These are phyloP conservation scores for Subacronicta megacephala DNA, from an alignment of 2,888 invertebrate genomes.

Conservation along the genomic window DNA sequence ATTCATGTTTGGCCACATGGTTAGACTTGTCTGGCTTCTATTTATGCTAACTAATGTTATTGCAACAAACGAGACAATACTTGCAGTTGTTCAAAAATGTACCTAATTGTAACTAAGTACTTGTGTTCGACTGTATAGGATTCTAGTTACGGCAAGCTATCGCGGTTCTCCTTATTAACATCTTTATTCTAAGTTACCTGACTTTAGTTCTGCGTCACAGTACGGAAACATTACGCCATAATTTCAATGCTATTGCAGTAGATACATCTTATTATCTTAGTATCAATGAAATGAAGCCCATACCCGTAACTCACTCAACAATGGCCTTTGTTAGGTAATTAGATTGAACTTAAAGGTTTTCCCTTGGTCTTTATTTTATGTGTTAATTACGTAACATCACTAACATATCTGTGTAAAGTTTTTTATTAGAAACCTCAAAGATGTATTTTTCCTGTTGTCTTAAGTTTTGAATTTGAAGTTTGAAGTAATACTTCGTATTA, in stretches of 20 bases:
- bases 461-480: background rate
- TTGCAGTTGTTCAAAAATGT: slow-evolving; percentile 24
- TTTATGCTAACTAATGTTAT: no score
- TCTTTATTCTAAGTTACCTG: slow-evolving; percentile 16
- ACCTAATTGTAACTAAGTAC: no score
- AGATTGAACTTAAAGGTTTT: slow-evolving; percentile 32
- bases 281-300: slow-evolving; percentile 24
- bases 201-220: slow-evolving; percentile 19
- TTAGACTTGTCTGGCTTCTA: no score
- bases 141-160: background rate
- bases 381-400: slow-evolving; percentile 21
- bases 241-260: slow-evolving; percentile 25
- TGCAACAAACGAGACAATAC: slow-evolving; percentile 19
- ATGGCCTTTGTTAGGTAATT: slow-evolving; percentile 34
- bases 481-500: no score
- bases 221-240: slow-evolving; percentile 34
- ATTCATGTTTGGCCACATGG: no score
- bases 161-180: slow-evolving; percentile 2
- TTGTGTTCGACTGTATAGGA: background rate
- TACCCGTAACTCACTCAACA: slow-evolving; percentile 27
- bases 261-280: slow-evolving; percentile 25
- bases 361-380: slow-evolving; percentile 19
- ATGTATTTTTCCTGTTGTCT: slow-evolving; percentile 6
- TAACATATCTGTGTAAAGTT: slow-evolving; percentile 6
- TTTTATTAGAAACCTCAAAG: background rate